Base-by-base conservation (phyloP, 2,113 vertebrate species). In the Ursus arctos region DNA sequence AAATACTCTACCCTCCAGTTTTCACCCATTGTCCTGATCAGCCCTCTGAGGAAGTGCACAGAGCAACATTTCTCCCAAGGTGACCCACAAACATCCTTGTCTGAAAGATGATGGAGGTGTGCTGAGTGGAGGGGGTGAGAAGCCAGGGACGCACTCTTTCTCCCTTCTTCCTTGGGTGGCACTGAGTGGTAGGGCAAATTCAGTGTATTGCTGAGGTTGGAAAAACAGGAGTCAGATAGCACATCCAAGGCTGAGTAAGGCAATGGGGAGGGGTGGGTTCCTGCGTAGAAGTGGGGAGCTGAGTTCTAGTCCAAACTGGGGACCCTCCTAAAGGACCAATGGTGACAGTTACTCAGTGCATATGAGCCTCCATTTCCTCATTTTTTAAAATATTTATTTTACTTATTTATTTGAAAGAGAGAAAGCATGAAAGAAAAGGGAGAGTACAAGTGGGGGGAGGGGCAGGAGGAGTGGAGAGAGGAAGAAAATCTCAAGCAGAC, bases 251-350 rank as follows among this genome's bases (percentile, higher is more conserved):
- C 3, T 1, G 33, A 65, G 4, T 19, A 33, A 43, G 47, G 88
- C 7, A n/a, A 49, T 31, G 11, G n/a, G 28, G 33, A 40, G 1
- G 24, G 11, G 18, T 2, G 3, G n/a, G 13, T 19, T 57, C 2
- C 7, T 16, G 26, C n/a, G 13, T 21, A 4, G 88, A 36, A 36
- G n/a, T 33, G 15, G 24, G 51, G 43, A 77, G 36, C 40, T 1
- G 3, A 43, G 26, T 80, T 36, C 40, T 21, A 22, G 55, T 79
- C 51, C 28, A 53, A 31, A n/a, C 57, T 57, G 69, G 19, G 19
- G 16, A 85, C 19, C 26, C 36, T 36, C 10, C 18, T 47, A 65
- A 67, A 76, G n/a, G 49, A 28, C 28, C 24, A 63, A 51, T 6
- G 24, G n/a, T 2, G 3, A 61, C 19, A 47, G 19, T 22, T 61